Percentiles rank a stretch among this genome's conserved stretches.
Conservation (phyloP, 1,140 invertebrate species). For the Brevipalpus yothersi region DNA sequence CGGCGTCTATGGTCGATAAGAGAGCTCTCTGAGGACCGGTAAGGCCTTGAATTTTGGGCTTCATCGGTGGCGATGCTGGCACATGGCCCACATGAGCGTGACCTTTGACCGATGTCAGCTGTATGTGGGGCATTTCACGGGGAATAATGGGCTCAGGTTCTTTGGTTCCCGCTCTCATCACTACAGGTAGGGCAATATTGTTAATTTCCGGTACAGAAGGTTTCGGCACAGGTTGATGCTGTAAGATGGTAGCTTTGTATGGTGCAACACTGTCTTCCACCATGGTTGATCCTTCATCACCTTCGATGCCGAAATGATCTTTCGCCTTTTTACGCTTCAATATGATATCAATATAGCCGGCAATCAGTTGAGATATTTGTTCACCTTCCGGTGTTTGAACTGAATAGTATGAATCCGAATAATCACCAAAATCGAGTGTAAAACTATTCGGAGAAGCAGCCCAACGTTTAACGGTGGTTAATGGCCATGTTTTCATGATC, state of each 20-base stretch:
- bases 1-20: slow-evolving; percentile 64
- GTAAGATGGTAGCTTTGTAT: slow-evolving; percentile 64
- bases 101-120: slow-evolving; percentile 66
- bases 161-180: slow-evolving; percentile 59
- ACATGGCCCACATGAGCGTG: slow-evolving; percentile 67
- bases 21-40: slow-evolving; percentile 74
- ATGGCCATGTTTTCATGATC: slow-evolving; percentile 49
- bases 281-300: slow-evolving; percentile 95
- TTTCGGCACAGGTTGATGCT: slow-evolving; percentile 39
- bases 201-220: slow-evolving; percentile 44
- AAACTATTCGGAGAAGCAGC: slow-evolving; percentile 98
- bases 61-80: slow-evolving; percentile 48
- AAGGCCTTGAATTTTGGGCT: slow-evolving; percentile 48
- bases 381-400: slow-evolving; percentile 97
- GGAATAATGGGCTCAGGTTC: slow-evolving; percentile 52
- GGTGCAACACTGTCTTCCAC: slow-evolving; percentile 86
- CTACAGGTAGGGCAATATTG: slow-evolving; percentile 71
- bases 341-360: slow-evolving; percentile 98
- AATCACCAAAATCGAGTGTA: slow-evolving; percentile 96
- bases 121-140: slow-evolving; percentile 58
- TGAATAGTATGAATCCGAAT: slow-evolving; percentile 93
- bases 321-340: slow-evolving; percentile 77
- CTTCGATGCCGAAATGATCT: slow-evolving; percentile 96
- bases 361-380: slow-evolving; percentile 90
- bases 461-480: slow-evolving; percentile 89